Base-by-base conservation (phyloP, 2,888 invertebrate genomes). In the Polydrusus tereticollis region DNA sequence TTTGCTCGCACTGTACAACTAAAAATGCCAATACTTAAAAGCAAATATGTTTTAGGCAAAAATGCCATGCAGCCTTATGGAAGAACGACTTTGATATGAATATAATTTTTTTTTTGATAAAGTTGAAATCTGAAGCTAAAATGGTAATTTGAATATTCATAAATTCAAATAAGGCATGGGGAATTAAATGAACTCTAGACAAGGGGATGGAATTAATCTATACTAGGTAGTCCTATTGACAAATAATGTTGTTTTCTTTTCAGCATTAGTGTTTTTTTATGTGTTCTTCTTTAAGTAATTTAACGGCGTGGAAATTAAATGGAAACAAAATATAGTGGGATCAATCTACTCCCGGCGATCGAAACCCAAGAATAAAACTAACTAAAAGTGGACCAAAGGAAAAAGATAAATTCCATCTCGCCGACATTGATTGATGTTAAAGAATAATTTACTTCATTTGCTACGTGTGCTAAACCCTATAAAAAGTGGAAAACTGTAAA, bases 361-460 rank as follows among this genome's bases (percentile, higher is more conserved):
- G 58, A 58, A 58, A 23, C 58, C 58, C 36, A 16, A 58, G 38
- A 41, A 10, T 58, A 58, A 58, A 58, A 41, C 21, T 41, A 57
- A 58, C 58, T 50, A 26, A 50, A 50, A 50, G 50, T 50, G 50
- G 50, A 50, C 50, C 50, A 50, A 50, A 50, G 50, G 50, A 50
- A 50, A 50, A 50, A 50, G 50, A 50, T 50, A 50, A 50, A 50
- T 50, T 50, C 14, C 20, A 50, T 50, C 26, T 50, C 14, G 50
- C 50, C 3, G 50, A 50, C 50, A 14, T 50, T 50, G 50, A 50
- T 50, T 50, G 50, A 50, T 50, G 50, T 26, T 26, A 12, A 50
- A 12, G 50, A 50, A 50, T 50, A 50, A 50, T 50, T 50, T 50
- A 26, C 26, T 50, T 50, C 50, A 50, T 50, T 50, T 50, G 26